A percentile compares a stretch with the other conserved stretches of the same genome.
phyloP scores from a whole-genome alignment of 2,113 vertebrate genomes.

The Rhinolophus ferrumequinum region DNA sequence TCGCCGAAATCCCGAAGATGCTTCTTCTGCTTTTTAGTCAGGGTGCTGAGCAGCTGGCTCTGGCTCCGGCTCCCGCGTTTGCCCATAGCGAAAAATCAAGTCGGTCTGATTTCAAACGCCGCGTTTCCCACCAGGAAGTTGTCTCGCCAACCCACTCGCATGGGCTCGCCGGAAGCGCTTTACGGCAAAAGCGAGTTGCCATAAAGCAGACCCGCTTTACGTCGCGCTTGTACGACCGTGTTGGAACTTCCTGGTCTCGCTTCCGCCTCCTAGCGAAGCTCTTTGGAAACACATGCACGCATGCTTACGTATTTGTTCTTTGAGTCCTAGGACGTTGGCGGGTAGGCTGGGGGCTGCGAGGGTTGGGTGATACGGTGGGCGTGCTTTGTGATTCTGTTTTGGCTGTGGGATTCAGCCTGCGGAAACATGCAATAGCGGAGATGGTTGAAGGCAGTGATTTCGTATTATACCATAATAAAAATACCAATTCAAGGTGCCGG shows the following conservation, averaged over 20 bases:
- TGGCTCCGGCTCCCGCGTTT: slow-evolving; percentile 82
- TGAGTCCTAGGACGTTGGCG: rapidly evolving
- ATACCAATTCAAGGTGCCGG: not conserved
- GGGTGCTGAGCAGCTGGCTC: slow-evolving; percentile 80
- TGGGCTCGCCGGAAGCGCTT: not conserved
- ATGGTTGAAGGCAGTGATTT: not conserved
- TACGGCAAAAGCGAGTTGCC: not conserved
- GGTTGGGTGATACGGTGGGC: rapidly evolving
- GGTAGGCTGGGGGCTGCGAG: rapidly evolving
- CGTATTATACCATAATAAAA: not conserved
- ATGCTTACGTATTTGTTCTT: rapidly evolving
- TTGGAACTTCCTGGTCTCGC: too few species aligned
- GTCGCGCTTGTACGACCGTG: slow-evolving; percentile 4
- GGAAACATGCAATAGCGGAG: not conserved
- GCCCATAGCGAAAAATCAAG: slow-evolving; percentile 84
- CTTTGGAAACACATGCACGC: not conserved
- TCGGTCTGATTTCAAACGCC: rapidly evolving
- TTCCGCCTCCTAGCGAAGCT: not conserved
- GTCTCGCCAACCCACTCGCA: rapidly evolving
- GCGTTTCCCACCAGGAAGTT: rapidly evolving
- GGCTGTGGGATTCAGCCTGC: not conserved
- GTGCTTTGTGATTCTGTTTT: not conserved
- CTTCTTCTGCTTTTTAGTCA: slow-evolving; percentile 94
- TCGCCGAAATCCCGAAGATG: slow-evolving; percentile 96
- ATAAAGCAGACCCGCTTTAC: slow-evolving; percentile 6